phyloP scores from a whole-genome alignment of 2,113 vertebrate genomes.

The Dipodomys merriami region DNA sequence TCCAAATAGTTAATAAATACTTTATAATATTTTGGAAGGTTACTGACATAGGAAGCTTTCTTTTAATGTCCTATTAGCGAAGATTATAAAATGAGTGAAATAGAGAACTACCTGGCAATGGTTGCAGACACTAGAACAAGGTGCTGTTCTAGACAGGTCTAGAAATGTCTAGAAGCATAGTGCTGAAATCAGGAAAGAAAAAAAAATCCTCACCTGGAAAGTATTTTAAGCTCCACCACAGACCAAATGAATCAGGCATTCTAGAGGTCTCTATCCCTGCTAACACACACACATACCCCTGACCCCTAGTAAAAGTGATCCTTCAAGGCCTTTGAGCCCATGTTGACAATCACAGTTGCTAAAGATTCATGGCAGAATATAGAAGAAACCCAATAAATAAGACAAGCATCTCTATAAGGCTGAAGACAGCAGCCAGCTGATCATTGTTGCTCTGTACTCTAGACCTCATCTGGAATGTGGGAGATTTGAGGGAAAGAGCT shows the following conservation, averaged over 20 bases:
- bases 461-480: background rate
- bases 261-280: rapidly evolving
- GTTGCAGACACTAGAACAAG: background rate
- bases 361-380: background rate
- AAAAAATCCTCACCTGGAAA: background rate
- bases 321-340: background rate
- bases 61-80: background rate
- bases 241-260: background rate
- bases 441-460: background rate
- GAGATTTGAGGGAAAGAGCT: background rate
- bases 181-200: background rate
- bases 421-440: background rate
- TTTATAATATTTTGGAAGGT: background rate
- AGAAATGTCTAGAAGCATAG: background rate
- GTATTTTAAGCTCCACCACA: background rate
- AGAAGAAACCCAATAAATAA: background rate
- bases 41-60: slow-evolving; percentile 21
- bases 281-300: background rate
- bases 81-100: background rate
- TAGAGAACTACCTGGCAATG: rapidly evolving
- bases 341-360: background rate
- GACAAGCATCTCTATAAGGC: background rate
- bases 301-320: background rate
- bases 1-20: background rate
- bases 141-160: no score